These are phyloP conservation scores for Glossophaga mutica DNA, from an alignment of 2,797 vertebrate genomes.

Conservation along the genomic window DNA sequence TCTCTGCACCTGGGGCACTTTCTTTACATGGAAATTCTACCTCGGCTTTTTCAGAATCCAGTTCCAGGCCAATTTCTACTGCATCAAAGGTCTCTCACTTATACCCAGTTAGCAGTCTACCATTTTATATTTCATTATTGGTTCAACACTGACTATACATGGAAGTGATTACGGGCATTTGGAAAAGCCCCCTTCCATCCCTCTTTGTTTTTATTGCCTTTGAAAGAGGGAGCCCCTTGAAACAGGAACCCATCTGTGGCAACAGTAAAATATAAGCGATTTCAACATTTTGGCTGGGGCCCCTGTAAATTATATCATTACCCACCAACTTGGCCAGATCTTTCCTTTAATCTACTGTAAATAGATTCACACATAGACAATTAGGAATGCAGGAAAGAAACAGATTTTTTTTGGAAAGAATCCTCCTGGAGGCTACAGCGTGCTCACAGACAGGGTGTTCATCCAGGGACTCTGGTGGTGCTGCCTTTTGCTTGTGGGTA, in stretches of 20 bases:
- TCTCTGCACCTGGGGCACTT: background rate
- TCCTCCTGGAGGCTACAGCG: background rate
- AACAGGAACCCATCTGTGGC: background rate
- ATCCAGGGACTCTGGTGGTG: accelerated
- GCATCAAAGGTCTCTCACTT: background rate
- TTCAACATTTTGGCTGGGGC: background rate
- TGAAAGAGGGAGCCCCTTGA: background rate
- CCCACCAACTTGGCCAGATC: background rate
- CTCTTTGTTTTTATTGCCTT: constrained; percentile 7
- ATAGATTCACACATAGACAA: background rate
- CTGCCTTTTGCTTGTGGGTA: background rate
- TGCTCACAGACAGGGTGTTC: background rate
- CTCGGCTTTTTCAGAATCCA: background rate
- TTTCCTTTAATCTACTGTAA: background rate
- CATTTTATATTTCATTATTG: background rate
- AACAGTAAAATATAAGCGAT: background rate
- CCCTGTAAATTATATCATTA: background rate
- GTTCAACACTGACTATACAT: background rate
- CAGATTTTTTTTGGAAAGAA: background rate
- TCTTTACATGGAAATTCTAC: background rate
- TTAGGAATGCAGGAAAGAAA: background rate
- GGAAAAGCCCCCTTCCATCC: background rate
- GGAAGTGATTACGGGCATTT: background rate
- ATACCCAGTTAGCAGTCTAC: background rate
- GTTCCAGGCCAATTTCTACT: background rate